Base-by-base conservation (phyloP, 2,797 vertebrate genomes). In the Hyperoplus lanceolatus region DNA sequence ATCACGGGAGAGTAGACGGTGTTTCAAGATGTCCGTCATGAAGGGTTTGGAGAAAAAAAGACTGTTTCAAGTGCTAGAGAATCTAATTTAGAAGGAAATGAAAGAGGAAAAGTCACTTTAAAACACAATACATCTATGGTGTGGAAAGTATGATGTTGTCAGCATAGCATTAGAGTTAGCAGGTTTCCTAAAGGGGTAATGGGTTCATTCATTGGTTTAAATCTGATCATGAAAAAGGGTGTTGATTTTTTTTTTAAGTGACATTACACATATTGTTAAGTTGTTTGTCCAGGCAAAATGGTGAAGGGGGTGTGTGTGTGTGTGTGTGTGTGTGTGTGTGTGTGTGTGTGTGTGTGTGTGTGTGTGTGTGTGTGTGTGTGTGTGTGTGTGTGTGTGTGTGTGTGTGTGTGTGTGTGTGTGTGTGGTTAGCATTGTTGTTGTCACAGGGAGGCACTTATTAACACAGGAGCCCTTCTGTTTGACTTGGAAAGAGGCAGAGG, bases 21-120 rank as follows among this genome's bases (percentile, higher is more conserved):
- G 65, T 71, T 74, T 61, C 43, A 71, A 72, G 29, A 68, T 48
- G 63, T 82, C 59, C 53, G 2, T 29, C n/a, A 4, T 53, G 50
- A 81, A 71, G 74, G 58, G 48, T 81, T 78, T 83, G 61, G 10
- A 66, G 45, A 39, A 71, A 61, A 43, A 71, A 63, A 42, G 8
- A 50, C 55, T 5, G 61, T 86, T 71, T 87, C 77, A 89, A 83
- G 75, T 21, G 57, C 60, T 66, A 66, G 39, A 49, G 81, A 75
- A 79, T 62, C 59, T 64, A 2, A 73, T 70, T 73, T 56, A 13
- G 21, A 73, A 51, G 48, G 70, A 71, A 63, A 63, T 16, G 65
- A 63, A 71, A 60, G 14, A 84, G 46, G 45, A 53, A 48, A 14
- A 2, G 36, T 68, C 54, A 51, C 43, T 49, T 53, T 5, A 46